Percentiles rank a stretch among this genome's conserved stretches.
Evolutionary conservation across 1,140 invertebrate genomes (phyloP).

Genomic region (Drosophila nikananu): DNA sequence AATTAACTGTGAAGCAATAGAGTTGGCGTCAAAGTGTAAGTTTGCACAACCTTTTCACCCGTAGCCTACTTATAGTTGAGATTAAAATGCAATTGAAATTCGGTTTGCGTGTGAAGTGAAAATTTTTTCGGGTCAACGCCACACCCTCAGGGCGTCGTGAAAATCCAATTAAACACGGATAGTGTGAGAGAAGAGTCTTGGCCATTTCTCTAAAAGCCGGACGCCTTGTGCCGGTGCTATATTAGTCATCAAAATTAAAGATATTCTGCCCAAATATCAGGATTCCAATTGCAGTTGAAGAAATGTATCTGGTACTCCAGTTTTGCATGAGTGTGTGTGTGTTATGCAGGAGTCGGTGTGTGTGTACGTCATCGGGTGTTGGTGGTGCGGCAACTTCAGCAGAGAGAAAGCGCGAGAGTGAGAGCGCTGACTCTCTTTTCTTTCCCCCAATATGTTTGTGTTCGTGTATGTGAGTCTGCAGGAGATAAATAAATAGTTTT

Average conservation of each 20-base stretch:
- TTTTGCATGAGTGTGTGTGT: slow-evolving; percentile 41
- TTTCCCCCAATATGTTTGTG: slow-evolving; percentile 21
- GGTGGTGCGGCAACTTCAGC: slow-evolving; percentile 73
- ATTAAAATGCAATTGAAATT: slow-evolving; percentile 48
- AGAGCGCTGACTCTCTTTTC: slow-evolving; percentile 24
- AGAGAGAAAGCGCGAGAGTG: slow-evolving; percentile 65
- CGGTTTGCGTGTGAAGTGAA: slow-evolving; percentile 55
- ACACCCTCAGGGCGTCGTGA: slow-evolving; percentile 66
- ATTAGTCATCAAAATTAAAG: slow-evolving; percentile 15
- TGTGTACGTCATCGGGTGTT: slow-evolving; percentile 74
- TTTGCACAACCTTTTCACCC: slow-evolving; percentile 35
- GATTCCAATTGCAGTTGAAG: slow-evolving; percentile 49
- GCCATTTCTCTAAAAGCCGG: background rate
- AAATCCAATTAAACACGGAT: slow-evolving; percentile 68
- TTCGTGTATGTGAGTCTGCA: slow-evolving; percentile 21
- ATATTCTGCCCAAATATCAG: slow-evolving; percentile 30
- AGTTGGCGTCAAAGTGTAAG: slow-evolving; percentile 69
- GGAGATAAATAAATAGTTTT: slow-evolving; percentile 24
- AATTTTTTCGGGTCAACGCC: slow-evolving; percentile 83
- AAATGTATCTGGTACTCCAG: slow-evolving; percentile 69
- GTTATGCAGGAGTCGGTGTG: slow-evolving; percentile 33
- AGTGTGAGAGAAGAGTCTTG: slow-evolving; percentile 30
- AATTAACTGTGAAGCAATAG: slow-evolving; percentile 49
- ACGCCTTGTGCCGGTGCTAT: background rate
- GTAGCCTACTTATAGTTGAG: slow-evolving; percentile 15